These are phyloP conservation scores for Gobius niger DNA, from an alignment of 2,113 vertebrate species.

Conservation along the genomic window DNA sequence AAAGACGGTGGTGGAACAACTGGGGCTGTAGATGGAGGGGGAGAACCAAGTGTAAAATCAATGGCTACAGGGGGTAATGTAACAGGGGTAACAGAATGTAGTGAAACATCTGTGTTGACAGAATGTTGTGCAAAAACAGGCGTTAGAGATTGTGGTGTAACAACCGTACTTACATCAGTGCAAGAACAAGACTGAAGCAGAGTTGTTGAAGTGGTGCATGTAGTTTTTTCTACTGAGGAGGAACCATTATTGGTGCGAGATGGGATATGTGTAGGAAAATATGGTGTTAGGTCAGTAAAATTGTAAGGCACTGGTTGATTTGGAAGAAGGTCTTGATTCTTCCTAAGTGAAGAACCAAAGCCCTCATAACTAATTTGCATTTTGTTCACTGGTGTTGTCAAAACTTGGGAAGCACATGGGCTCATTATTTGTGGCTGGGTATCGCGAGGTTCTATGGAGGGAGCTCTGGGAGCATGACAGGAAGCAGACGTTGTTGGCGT, in stretches of 20 bases:
- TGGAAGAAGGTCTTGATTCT: slow-evolving; percentile 37
- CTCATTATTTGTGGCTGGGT: slow-evolving; percentile 45
- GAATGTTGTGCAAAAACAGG: slow-evolving; percentile 15
- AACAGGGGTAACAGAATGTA: not conserved
- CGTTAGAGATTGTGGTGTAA: slow-evolving; percentile 1
- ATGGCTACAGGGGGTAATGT: slow-evolving; percentile 14
- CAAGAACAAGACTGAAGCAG: slow-evolving; percentile 15
- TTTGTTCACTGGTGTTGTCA: slow-evolving; percentile 18
- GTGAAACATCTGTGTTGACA: not conserved
- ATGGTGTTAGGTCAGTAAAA: slow-evolving; percentile 45
- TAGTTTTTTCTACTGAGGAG: slow-evolving; percentile 44
- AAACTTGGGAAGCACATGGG: slow-evolving; percentile 38
- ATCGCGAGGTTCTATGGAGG: slow-evolving; percentile 35
- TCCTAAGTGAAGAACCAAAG: slow-evolving; percentile 23
- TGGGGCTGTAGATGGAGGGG: not conserved
- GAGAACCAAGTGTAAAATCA: not conserved
- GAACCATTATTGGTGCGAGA: slow-evolving; percentile 35
- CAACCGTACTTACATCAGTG: slow-evolving; percentile 11
- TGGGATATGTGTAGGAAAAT: slow-evolving; percentile 42
- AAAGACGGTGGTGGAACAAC: slow-evolving; percentile 21
- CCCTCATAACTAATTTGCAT: slow-evolving; percentile 40
- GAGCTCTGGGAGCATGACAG: slow-evolving; percentile 21
- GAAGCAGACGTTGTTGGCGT: slow-evolving; percentile 44
- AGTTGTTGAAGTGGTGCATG: slow-evolving; percentile 29
- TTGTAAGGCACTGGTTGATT: slow-evolving; percentile 71